phyloP scores from a whole-genome alignment of 2,113 vertebrate species.

The Scomber japonicus region DNA sequence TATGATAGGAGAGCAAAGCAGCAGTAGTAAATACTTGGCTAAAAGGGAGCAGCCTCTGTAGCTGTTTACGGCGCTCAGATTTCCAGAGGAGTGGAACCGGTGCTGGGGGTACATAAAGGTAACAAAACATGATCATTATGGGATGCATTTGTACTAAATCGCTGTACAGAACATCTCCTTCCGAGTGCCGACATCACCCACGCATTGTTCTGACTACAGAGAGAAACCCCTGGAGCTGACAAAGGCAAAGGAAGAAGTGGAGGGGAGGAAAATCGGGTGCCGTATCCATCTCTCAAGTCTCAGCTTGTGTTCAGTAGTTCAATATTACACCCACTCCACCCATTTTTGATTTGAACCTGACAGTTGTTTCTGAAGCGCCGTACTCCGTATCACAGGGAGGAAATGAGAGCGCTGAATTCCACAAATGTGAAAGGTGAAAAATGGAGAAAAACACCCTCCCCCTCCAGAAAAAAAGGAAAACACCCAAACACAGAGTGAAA shows the following conservation, averaged over 20 bases:
- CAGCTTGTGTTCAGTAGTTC: conserved; percentile 80
- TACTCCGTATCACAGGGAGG: conserved; percentile 82
- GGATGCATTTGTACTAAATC: conserved; percentile 86
- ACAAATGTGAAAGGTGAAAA: conserved; percentile 80
- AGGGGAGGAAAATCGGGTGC: conserved; percentile 75
- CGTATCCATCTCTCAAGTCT: conserved; percentile 77
- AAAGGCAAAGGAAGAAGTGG: conserved; percentile 79
- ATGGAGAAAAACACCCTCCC: conserved; percentile 60
- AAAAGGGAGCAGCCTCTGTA: conserved; percentile 74
- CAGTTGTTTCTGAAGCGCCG: conserved; percentile 83
- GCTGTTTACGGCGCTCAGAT: conserved; percentile 71
- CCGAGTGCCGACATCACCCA: conserved; percentile 83
- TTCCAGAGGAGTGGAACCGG: conserved; percentile 71
- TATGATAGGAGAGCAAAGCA: conserved; percentile 66
- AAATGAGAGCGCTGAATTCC: conserved; percentile 80
- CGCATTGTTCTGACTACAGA: conserved; percentile 85
- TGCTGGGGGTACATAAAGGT: conserved; percentile 80
- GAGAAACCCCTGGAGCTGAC: conserved; percentile 85
- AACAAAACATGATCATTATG: conserved; percentile 88
- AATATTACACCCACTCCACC: conserved; percentile 81
- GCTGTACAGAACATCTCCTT: conserved; percentile 84
- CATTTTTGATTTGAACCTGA: conserved; percentile 86
- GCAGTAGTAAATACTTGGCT: conserved; percentile 73
- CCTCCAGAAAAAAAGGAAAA: conserved; percentile 46
- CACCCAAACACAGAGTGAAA: conserved; percentile 77